Percentiles rank a stretch among this genome's conserved stretches.
Evolutionary conservation across 2,797 vertebrate species (phyloP).

Genomic region (Adelosebastes latens): DNA sequence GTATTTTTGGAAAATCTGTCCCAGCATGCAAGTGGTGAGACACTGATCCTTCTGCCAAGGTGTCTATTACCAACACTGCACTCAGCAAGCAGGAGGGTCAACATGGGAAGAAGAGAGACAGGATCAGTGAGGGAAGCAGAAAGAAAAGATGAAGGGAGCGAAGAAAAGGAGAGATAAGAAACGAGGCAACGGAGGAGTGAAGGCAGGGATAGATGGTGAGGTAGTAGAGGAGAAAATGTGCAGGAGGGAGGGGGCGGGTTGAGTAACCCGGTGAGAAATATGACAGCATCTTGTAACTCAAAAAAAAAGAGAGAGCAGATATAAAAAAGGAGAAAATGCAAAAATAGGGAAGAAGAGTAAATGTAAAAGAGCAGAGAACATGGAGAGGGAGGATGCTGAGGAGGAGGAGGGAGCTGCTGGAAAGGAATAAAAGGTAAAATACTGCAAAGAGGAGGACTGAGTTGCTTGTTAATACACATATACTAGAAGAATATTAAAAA

Average conservation of each 20-base stretch:
- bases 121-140: neutral
- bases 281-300: conserved; percentile 1
- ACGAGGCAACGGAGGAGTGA: neutral
- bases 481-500: neutral
- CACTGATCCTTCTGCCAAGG: conserved; percentile 65
- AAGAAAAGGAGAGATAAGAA: neutral
- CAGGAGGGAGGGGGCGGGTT: neutral
- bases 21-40: conserved; percentile 68
- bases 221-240: neutral
- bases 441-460: conserved; percentile 14
- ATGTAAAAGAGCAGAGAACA: conserved; percentile 13
- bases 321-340: neutral
- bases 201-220: neutral
- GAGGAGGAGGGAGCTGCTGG: neutral
- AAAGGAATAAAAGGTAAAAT: conserved; percentile 17
- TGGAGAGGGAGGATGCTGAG: neutral
- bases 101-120: conserved; percentile 13
- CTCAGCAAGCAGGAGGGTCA: conserved; percentile 35
- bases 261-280: neutral
- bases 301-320: neutral
- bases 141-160: neutral
- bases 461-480: neutral
- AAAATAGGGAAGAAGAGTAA: conserved; percentile 3
- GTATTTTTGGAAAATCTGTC: conserved; percentile 79
- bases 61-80: conserved; percentile 65